These are phyloP conservation scores for Galerucella pusilla DNA, from an alignment of 2,888 invertebrate genomes.

Conservation along the genomic window DNA sequence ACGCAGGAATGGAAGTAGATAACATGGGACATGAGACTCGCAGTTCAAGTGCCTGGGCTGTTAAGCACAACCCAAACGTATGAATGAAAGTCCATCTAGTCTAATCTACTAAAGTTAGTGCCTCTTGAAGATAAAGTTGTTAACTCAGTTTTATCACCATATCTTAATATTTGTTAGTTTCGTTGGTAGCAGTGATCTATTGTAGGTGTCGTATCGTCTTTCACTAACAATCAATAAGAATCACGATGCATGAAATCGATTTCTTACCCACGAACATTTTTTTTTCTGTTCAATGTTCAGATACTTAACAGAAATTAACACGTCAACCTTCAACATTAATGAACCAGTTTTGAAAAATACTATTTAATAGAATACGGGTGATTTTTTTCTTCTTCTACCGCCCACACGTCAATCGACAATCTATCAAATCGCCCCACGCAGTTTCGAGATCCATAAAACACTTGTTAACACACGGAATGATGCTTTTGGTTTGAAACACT, in stretches of 20 bases:
- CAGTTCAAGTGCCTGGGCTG: too few relatives aligned
- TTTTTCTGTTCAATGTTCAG: background rate
- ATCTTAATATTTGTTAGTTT: too few relatives aligned
- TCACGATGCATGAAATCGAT: background rate
- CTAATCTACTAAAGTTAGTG: too few relatives aligned
- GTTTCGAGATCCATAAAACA: conserved; percentile 31
- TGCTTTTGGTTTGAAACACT: conserved; percentile 34
- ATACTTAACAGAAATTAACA: conserved; percentile 24
- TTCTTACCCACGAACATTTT: background rate
- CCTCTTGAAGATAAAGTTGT: too few relatives aligned
- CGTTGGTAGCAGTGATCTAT: too few relatives aligned
- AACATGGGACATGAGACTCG: too few relatives aligned
- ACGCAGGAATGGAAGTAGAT: too few relatives aligned
- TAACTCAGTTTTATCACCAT: too few relatives aligned
- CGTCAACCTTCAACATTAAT: conserved; percentile 37
- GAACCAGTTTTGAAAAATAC: conserved; percentile 30
- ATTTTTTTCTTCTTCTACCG: conserved; percentile 21
- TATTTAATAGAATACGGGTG: conserved; percentile 23
- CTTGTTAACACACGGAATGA: conserved; percentile 39
- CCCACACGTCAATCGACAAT: conserved; percentile 35
- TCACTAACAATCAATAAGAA: background rate
- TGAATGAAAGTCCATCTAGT: too few relatives aligned
- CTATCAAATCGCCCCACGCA: conserved; percentile 38
- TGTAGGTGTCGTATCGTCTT: background rate
- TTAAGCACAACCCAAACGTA: too few relatives aligned